phyloP scores from a whole-genome alignment of 2,888 invertebrate species.

The Polydrusus tereticollis region DNA sequence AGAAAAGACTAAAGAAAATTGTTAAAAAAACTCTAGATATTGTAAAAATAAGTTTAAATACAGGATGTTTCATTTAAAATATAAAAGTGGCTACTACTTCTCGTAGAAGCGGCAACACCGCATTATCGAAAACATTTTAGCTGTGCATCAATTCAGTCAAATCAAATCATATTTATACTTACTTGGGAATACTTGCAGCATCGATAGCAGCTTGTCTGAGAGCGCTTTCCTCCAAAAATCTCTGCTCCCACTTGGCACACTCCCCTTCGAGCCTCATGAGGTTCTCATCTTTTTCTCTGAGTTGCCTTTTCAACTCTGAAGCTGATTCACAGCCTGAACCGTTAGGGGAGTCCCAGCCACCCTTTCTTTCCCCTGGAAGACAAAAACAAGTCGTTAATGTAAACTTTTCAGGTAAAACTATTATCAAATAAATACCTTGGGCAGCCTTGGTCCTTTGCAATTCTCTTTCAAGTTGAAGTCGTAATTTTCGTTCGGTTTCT shows the following conservation, averaged over 20 bases:
- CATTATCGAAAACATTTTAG: no score
- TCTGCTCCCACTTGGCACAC: slow-evolving; percentile 88
- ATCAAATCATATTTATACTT: slow-evolving; percentile 54
- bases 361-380: slow-evolving; percentile 53
- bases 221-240: slow-evolving; percentile 86
- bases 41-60: no score
- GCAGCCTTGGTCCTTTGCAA: slow-evolving; percentile 72
- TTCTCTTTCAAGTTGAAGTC: slow-evolving; percentile 88
- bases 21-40: no score
- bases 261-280: slow-evolving; percentile 83
- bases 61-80: no score
- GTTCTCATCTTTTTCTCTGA: slow-evolving; percentile 79
- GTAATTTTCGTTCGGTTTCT: slow-evolving; percentile 85
- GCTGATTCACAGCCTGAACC: slow-evolving; percentile 70
- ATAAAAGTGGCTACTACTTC: no score
- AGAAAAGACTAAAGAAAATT: no score
- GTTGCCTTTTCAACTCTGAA: slow-evolving; percentile 74
- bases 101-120: no score
- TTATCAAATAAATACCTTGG: slow-evolving; percentile 52
- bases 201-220: slow-evolving; percentile 85
- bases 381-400: background rate
- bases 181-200: slow-evolving; percentile 83
- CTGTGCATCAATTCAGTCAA: no score
- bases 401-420: background rate
- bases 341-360: slow-evolving; percentile 64